phyloP scores from a whole-genome alignment of 2,113 vertebrate species.

The Sylvicapra grimmia region DNA sequence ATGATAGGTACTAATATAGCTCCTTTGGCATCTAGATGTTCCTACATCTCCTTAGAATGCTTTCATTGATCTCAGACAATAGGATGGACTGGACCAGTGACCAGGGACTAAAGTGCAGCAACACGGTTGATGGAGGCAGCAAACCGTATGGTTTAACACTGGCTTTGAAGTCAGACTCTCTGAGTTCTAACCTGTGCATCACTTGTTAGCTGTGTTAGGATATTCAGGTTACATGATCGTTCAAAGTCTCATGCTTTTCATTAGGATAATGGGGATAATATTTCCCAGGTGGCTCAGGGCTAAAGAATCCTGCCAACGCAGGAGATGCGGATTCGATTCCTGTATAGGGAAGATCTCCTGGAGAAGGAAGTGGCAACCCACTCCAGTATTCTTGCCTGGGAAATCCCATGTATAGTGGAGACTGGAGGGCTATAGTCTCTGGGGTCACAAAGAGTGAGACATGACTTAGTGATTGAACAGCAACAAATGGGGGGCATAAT shows the following conservation, averaged over 20 bases:
- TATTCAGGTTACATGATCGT: background rate
- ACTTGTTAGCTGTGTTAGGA: background rate
- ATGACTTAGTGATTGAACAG: background rate
- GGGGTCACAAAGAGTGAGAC: background rate
- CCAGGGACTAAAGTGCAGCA: background rate
- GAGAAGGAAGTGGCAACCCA: background rate
- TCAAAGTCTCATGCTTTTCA: background rate
- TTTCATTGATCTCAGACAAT: background rate
- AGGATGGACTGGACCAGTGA: background rate
- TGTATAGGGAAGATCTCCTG: background rate
- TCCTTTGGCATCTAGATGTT: background rate
- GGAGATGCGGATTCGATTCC: rapidly evolving
- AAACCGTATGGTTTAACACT: background rate
- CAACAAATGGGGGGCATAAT: background rate
- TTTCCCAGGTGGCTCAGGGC: background rate
- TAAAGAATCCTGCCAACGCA: background rate
- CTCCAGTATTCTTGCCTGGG: background rate
- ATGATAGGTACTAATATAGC: too few relatives aligned
- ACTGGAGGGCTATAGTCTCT: background rate
- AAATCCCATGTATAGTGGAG: background rate
- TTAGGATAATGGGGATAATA: background rate
- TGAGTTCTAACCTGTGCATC: background rate
- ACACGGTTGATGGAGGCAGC: background rate
- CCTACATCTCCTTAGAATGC: background rate
- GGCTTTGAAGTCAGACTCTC: background rate